Evolutionary conservation across 2,888 invertebrate species (phyloP).

Genomic region (Odontothrips loti): DNA sequence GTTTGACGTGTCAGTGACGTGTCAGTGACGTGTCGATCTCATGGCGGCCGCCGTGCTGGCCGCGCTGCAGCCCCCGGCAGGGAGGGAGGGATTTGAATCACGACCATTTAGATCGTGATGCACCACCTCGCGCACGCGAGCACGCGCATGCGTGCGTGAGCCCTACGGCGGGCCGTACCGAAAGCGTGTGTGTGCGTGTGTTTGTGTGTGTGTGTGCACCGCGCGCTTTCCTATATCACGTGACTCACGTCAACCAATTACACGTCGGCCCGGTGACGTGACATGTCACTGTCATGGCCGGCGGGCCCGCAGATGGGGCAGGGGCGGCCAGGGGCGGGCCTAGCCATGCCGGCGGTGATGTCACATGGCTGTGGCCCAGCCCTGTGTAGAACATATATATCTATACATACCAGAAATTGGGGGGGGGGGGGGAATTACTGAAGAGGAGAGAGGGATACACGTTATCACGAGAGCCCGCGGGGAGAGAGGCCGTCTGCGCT

Average conservation of each 20-base stretch:
- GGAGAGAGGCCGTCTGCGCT: no score
- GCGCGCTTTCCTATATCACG: no score
- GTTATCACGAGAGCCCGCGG: no score
- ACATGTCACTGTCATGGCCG: constrained; percentile 28
- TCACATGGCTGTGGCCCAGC: no score
- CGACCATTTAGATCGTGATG: background rate
- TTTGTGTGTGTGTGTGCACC: no score
- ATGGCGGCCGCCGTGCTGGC: background rate
- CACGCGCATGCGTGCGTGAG: constrained; percentile 15
- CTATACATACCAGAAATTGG: no score
- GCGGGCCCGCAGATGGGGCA: background rate
- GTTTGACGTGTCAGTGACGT: no score
- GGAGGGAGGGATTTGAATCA: constrained; percentile 19
- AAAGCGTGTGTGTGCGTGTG: background rate
- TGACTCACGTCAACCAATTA: constrained; percentile 7
- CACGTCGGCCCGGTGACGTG: background rate
- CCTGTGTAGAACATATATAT: no score
- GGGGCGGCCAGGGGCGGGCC: background rate
- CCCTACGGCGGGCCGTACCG: background rate
- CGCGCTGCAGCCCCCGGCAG: background rate
- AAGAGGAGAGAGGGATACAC: no score
- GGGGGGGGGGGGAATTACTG: no score
- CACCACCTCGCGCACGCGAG: background rate
- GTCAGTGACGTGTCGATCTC: background rate
- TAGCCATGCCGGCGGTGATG: no score